Conservation (phyloP, 1,140 invertebrate genomes). For the Mya arenaria region DNA sequence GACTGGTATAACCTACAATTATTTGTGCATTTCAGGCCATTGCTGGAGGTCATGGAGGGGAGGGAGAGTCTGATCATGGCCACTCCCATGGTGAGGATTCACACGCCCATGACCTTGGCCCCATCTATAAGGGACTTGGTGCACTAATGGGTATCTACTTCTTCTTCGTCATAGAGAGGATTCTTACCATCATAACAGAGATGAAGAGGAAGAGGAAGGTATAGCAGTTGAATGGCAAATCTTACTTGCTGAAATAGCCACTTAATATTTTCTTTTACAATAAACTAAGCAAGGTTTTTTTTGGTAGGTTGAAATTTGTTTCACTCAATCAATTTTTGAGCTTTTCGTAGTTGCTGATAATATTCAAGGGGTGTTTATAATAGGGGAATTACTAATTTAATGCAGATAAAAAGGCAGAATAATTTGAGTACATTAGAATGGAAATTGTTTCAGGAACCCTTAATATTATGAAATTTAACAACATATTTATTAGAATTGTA, state of each 20-base stretch:
- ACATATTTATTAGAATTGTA: too few relatives aligned
- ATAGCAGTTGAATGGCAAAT: not conserved
- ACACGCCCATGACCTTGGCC: conserved; percentile 83
- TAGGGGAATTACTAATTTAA: not conserved
- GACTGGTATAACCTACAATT: too few relatives aligned
- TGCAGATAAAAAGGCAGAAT: not conserved
- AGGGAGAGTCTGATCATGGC: conserved; percentile 57
- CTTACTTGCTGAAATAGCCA: not conserved
- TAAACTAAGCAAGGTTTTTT: not conserved
- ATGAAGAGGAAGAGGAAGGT: conserved; percentile 75
- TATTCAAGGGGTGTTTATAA: not conserved
- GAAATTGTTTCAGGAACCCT: too few relatives aligned
- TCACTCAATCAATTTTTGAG: too few relatives aligned
- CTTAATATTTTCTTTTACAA: not conserved
- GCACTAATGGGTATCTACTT: conserved; percentile 91
- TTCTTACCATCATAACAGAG: conserved; percentile 85
- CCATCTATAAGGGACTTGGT: conserved; percentile 91
- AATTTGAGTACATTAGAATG: too few relatives aligned
- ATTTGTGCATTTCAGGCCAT: conserved; percentile 57
- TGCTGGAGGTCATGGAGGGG: conserved; percentile 35
- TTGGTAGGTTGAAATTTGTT: too few relatives aligned
- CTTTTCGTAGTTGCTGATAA: not conserved
- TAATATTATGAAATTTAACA: too few relatives aligned
- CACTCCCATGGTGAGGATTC: not conserved
- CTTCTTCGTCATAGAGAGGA: conserved; percentile 93